phyloP scores from a whole-genome alignment of 2,113 vertebrate species.

The Ceyx margarethae region DNA sequence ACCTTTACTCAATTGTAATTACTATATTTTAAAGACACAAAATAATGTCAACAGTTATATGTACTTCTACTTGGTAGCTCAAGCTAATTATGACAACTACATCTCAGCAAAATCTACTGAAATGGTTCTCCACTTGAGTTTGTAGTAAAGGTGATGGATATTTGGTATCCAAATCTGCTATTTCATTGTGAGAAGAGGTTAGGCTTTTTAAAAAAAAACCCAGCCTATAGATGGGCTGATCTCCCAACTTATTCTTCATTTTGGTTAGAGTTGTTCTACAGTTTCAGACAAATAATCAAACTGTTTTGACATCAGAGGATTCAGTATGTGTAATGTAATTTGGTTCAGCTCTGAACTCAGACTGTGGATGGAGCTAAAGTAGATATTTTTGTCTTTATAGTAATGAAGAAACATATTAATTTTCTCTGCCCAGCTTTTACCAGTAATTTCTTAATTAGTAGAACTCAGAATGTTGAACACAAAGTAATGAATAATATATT shows the following conservation, averaged over 20 bases:
- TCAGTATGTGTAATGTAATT: neutral
- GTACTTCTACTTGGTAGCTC: neutral
- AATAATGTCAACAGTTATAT: neutral
- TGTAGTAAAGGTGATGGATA: neutral
- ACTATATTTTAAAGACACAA: neutral
- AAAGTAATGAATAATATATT: neutral
- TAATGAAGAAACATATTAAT: neutral
- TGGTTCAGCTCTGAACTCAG: neutral
- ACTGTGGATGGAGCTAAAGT: neutral
- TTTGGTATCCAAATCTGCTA: neutral
- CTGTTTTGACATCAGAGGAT: neutral
- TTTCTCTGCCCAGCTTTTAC: neutral
- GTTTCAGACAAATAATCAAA: neutral
- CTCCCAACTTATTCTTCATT: neutral
- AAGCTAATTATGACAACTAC: neutral
- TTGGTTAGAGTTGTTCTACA: neutral
- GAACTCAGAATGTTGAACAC: neutral
- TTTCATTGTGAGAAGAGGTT: neutral
- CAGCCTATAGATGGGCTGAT: neutral
- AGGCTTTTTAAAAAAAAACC: neutral
- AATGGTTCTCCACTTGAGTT: neutral
- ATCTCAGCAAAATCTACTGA: neutral
- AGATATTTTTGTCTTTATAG: neutral
- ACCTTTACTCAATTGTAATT: neutral
- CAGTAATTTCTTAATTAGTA: neutral